phyloP scores from a whole-genome alignment of 2,797 vertebrate species.

The Trematomus bernacchii region DNA sequence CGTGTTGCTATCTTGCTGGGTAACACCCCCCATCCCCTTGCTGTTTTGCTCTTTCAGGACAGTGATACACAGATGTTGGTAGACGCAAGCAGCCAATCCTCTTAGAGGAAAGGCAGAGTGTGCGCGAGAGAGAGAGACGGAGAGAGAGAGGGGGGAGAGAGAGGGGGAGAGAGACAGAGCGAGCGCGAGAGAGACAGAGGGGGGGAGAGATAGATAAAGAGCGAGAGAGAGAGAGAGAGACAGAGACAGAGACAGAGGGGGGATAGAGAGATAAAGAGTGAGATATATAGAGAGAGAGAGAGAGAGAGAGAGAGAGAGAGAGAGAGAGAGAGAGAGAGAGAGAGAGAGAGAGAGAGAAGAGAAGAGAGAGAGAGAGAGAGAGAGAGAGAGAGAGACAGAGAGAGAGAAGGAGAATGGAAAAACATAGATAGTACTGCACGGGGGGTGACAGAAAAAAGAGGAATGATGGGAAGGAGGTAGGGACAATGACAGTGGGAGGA shows the following conservation, averaged over 20 bases:
- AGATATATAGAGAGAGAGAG: conserved; percentile 74
- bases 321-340: conserved; percentile 60
- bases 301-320: conserved; percentile 62
- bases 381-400: conserved; percentile 73
- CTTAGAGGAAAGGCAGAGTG: conserved; percentile 74
- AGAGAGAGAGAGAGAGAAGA: conserved; percentile 57
- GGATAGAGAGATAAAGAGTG: too few species aligned
- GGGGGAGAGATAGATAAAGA: too few species aligned
- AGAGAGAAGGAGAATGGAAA: conserved; percentile 20
- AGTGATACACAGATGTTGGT: conserved; percentile 82
- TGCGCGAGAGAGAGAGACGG: conserved; percentile 66
- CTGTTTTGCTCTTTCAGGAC: conserved; percentile 84
- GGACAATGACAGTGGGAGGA: neutral
- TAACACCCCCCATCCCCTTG: conserved; percentile 75
- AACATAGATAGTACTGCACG: conserved; percentile 26
- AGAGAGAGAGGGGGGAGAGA: conserved; percentile 53
- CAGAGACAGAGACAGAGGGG: too few species aligned
- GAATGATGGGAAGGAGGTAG: neutral
- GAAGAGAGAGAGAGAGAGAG: conserved; percentile 76
- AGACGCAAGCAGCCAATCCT: conserved; percentile 79
- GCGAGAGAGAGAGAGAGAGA: too few species aligned
- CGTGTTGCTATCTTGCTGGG: conserved; percentile 72
- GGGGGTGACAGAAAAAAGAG: conserved; percentile 8
- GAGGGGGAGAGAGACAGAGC: conserved; percentile 56
- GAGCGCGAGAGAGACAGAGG: conserved; percentile 41